phyloP scores from a whole-genome alignment of 2,113 vertebrate genomes.

The Etheostoma spectabile region DNA sequence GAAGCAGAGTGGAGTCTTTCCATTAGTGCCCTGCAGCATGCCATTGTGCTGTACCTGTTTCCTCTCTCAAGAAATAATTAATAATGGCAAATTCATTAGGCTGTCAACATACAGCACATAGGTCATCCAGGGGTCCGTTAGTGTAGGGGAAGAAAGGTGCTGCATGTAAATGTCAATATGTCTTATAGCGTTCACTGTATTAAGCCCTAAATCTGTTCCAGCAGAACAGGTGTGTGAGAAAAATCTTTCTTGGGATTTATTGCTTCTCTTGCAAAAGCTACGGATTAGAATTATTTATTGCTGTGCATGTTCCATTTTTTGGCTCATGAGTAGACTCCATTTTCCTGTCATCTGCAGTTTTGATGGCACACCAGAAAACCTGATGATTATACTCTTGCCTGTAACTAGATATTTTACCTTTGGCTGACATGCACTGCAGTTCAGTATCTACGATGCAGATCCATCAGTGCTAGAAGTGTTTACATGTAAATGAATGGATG shows the following conservation, averaged over 20 bases:
- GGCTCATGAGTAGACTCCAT: conserved; percentile 58
- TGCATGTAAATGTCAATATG: conserved; percentile 57
- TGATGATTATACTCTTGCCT: conserved; percentile 53
- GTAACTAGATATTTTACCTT: conserved; percentile 61
- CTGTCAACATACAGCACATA: conserved; percentile 56
- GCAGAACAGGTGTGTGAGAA: conserved; percentile 47
- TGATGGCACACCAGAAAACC: conserved; percentile 56
- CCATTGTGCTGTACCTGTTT: conserved; percentile 56
- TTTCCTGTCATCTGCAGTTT: conserved; percentile 69
- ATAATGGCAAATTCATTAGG: conserved; percentile 72
- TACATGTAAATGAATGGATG: conserved; percentile 57
- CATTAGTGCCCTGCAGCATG: conserved; percentile 63
- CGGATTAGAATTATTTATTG: conserved; percentile 73
- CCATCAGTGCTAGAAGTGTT: conserved; percentile 59
- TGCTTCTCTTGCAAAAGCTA: conserved; percentile 57
- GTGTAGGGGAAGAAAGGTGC: conserved; percentile 41
- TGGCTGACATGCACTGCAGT: conserved; percentile 41
- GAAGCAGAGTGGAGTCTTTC: conserved; percentile 59
- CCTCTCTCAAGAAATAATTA: conserved; percentile 61
- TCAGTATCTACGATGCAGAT: conserved; percentile 40
- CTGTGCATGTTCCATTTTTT: conserved; percentile 60
- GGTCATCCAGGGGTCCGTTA: conserved; percentile 53
- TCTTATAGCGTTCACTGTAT: conserved; percentile 38
- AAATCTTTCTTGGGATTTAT: conserved; percentile 63
- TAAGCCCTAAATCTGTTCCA: conserved; percentile 59